Conservation (phyloP, 2,113 vertebrate genomes). For the Clupea harengus region DNA sequence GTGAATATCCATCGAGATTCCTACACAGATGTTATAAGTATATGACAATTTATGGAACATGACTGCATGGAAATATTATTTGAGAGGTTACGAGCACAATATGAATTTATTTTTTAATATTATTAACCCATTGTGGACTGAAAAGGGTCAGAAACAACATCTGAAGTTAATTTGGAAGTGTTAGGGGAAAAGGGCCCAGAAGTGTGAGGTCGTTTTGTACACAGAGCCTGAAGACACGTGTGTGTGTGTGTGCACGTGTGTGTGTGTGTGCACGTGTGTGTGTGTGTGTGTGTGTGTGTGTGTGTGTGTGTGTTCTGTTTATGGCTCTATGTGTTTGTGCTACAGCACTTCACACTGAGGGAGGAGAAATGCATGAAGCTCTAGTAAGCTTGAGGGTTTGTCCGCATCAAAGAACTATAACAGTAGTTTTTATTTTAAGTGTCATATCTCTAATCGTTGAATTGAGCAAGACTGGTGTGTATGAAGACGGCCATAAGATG, state of each 20-base stretch:
- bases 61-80: not conserved
- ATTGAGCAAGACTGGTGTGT: not conserved
- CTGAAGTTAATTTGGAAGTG: not conserved
- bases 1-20: not conserved
- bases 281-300: too few species aligned
- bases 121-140: not conserved
- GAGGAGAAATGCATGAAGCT: too few species aligned
- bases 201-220: not conserved
- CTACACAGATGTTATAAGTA: not conserved
- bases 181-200: not conserved
- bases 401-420: not conserved
- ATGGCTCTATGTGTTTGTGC: not conserved
- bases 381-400: not conserved
- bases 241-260: too few species aligned
- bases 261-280: too few species aligned
- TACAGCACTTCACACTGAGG: too few species aligned
- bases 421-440: not conserved
- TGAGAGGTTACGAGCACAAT: not conserved
- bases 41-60: not conserved
- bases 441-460: not conserved
- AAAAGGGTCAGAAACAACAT: not conserved
- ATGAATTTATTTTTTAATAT: not conserved
- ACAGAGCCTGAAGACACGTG: too few species aligned
- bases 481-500: too few species aligned
- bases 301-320: too few species aligned